These are phyloP conservation scores for Elaphurus davidianus DNA, from an alignment of 2,113 vertebrate species.

Conservation along the genomic window DNA sequence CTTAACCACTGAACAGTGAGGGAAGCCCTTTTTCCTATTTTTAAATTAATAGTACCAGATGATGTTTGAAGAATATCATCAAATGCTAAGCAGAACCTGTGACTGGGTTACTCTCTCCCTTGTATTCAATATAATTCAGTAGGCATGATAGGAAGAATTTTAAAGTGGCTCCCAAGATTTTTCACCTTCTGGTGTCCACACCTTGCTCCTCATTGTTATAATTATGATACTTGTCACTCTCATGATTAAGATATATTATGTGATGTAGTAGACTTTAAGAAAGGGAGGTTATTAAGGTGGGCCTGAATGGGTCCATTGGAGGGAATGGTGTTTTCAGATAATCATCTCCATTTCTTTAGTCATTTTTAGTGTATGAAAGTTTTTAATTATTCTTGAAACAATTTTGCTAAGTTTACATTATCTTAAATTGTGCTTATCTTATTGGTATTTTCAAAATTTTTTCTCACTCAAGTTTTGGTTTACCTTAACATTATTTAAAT, in stretches of 20 bases:
- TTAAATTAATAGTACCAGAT: background rate
- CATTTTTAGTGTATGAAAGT: background rate
- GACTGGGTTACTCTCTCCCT: background rate
- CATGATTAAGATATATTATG: background rate
- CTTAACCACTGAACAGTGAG: background rate
- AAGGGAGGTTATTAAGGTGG: background rate
- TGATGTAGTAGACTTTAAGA: background rate
- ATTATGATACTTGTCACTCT: background rate
- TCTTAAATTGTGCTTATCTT: background rate
- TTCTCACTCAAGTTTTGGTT: background rate
- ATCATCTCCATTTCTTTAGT: background rate
- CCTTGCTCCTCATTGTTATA: fast-evolving
- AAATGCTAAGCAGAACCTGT: background rate
- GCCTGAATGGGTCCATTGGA: background rate
- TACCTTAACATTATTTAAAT: background rate
- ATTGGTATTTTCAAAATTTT: background rate
- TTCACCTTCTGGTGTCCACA: background rate
- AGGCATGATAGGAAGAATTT: background rate
- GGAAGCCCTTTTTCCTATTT: background rate
- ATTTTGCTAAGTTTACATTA: background rate
- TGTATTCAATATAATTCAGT: background rate
- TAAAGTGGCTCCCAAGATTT: background rate
- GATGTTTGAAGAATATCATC: background rate
- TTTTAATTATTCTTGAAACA: background rate
- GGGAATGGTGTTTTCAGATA: background rate